Conservation (phyloP, 2,113 vertebrate genomes). For the Hemicordylus capensis region DNA sequence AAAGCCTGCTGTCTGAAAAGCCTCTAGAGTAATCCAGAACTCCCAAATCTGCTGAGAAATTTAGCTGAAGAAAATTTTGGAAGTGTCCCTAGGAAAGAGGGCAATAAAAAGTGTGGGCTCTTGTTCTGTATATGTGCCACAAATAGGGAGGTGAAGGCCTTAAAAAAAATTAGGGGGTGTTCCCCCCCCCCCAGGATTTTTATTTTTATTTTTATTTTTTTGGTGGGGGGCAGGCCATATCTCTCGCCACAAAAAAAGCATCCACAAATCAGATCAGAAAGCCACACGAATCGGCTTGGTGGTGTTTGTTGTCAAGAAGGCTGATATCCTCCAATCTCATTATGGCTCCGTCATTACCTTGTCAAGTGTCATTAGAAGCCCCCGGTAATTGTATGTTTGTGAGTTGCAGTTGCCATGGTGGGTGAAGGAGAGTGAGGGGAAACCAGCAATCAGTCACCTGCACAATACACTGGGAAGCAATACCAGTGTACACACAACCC, state of each 20-base stretch:
- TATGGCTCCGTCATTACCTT: not conserved
- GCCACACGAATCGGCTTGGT: not conserved
- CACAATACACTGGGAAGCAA: not conserved
- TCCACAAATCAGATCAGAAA: not conserved
- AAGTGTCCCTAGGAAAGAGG: no score
- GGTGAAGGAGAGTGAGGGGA: not conserved
- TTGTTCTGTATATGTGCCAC: no score
- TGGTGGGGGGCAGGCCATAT: no score
- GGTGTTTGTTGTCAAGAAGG: not conserved
- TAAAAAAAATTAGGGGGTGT: no score
- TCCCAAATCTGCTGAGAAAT: not conserved
- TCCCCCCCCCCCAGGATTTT: no score
- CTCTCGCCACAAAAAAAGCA: not conserved
- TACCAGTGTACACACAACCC: not conserved
- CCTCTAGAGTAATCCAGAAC: not conserved
- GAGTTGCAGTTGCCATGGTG: not conserved
- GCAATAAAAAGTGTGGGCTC: no score
- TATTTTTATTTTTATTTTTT: no score
- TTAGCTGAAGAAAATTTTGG: no score
- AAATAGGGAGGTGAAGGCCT: no score
- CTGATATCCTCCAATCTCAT: no score
- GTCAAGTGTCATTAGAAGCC: not conserved
- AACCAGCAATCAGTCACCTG: constrained; percentile 1
- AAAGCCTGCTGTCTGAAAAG: no score
- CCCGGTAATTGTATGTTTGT: not conserved